Evolutionary conservation across 2,113 vertebrate species (phyloP).

Genomic region (Aphyosemion australe): DNA sequence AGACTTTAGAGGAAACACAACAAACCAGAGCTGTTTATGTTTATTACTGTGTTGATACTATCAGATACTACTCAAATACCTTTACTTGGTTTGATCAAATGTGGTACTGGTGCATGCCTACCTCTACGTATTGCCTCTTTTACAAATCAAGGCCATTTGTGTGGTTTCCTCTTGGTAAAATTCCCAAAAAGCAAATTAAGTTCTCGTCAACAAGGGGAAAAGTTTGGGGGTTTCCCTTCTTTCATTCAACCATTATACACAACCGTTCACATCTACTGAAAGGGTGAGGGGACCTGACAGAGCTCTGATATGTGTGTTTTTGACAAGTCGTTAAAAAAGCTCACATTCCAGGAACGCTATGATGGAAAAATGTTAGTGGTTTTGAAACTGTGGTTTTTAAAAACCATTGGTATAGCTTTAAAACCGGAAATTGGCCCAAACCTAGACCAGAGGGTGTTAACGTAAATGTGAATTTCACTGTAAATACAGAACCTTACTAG

Average conservation of each 20-base stretch:
- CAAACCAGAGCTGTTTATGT: no score
- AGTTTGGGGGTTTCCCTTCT: not conserved
- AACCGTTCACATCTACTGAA: not conserved
- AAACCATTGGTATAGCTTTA: not conserved
- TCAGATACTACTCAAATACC: no score
- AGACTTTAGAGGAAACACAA: no score
- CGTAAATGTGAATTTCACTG: conserved; percentile 24
- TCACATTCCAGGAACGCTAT: not conserved
- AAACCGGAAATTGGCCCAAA: not conserved
- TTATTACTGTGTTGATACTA: no score
- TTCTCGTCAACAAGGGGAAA: not conserved
- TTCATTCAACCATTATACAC: not conserved
- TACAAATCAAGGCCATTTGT: not conserved
- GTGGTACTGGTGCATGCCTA: no score
- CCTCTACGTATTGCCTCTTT: not conserved
- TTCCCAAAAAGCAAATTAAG: not conserved
- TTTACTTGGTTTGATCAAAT: no score
- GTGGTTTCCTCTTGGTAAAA: not conserved
- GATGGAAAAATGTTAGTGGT: not conserved
- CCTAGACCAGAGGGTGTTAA: conserved; percentile 21
- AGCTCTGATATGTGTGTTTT: not conserved
- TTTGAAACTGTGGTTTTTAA: not conserved
- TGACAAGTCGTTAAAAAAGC: not conserved
- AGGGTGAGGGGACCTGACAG: not conserved
- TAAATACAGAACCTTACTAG: conserved; percentile 24